Base-by-base conservation (phyloP, 92 coral and sea anemone species). In the Siderastrea radians region DNA sequence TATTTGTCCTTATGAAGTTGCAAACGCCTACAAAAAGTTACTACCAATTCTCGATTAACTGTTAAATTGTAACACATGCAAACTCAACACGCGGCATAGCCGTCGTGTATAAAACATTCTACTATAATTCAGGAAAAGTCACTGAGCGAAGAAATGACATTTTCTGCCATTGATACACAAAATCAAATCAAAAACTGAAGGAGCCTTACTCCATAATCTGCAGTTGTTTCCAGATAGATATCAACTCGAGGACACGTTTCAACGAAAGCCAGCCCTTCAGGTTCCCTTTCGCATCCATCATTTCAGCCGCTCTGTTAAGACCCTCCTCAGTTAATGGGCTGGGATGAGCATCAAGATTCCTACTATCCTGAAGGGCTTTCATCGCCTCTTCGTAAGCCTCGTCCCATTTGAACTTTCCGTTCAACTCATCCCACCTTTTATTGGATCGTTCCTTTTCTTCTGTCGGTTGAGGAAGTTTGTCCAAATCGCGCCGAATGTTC, bases 301-400 rank as follows among this genome's bases (percentile, higher is more conserved):
- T 38, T 59, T 55, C 79, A 4, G 74, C 64, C 2, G 74, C 74
- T 6, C 17, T 76, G 43, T 9, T 6, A 6, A 83, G 62, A 3
- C 47, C 8, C 2, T 76, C 84, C 57, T 75, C 88, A 6, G 63
- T 75, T 46, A 82, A 70, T 48, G 3, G 79, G 2, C 15, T 44
- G 2, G 88, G 84, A 77, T 77, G 88, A 5, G 88, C 88, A 45
- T 75, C 88, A 43, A 45, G 43, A 50, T 83, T 83, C 3, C 69
- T 26, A 61, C 88, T 82, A 4, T 75, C 83, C n/a, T 83, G 84
- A 12, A 88, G 92, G 54, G 88, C 66, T 75, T 75, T 83, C 84
- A 88, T 88, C 1, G 74, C 74, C 19, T 75, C 78, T 67, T 81
- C 88, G 9, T 75, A 82, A 3, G 48, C 52, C 3, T 82, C 92